Evolutionary conservation across 2,888 invertebrate species (phyloP), one percentile per base, ranked within the genome.

Genomic region (Ligdia adustata): DNA sequence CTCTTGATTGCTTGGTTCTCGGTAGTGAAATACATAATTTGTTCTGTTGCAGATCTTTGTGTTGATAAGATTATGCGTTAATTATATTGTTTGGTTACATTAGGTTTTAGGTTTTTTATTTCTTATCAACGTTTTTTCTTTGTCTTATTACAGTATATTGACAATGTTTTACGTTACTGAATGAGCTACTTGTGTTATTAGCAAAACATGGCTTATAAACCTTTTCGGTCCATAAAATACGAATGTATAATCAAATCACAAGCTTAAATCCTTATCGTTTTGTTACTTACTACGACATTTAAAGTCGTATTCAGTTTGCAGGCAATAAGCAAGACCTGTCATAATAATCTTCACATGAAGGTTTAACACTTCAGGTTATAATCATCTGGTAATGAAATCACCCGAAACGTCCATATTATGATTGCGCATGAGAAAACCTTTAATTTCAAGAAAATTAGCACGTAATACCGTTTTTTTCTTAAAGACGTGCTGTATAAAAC

Each of bases 401-500:
- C 42, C 33, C 28, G 27, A 33, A 22, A 38, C 22, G 26, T 28
- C 42, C 22, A 42, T 43, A 28, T 33, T 43, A 22, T 33, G 28
- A 26, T 37, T 12, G 18, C 37, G 26, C 14, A 31, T 20, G 26
- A 20, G 14, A 33, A 33, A 34, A 28, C 29, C 38, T 29, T 49
- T 49, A 32, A 38, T 49, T 49, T 33, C 9, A 38, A 49, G 18
- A 38, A 43, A 33, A 49, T 43, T 49, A 42, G 38, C 48, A 43
- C 48, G 33, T 43, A 47, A 16, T 33, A 28, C 33, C 13, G 13
- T 27, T 9, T 7, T 4, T 4, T 4, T 22, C 6, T 20, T 20
- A n/a, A 7, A 6, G 16, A 5, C 16, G 16, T 16, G 3, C 29
- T 40, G 41, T 37, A 15, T 9, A 26, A 37, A 41, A 48, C 47